Evolutionary conservation across 2,113 vertebrate species (phyloP).

Genomic region (Syngnathus scovelli): DNA sequence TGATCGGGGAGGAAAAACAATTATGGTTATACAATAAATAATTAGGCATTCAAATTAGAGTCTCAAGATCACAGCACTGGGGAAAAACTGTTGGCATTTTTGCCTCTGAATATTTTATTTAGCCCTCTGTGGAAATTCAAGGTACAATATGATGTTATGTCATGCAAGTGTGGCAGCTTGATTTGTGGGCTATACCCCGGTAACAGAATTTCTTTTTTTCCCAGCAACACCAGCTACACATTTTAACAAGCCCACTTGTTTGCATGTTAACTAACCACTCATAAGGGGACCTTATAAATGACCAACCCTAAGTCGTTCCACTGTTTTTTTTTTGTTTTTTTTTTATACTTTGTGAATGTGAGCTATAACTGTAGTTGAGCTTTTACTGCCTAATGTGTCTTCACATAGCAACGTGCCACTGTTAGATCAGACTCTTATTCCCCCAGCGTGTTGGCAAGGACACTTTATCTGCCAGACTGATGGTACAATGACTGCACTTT

Average conservation of each 20-base stretch:
- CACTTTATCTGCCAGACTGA: neutral
- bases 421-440: constrained; percentile 11
- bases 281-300: constrained; percentile 30
- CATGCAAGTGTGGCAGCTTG: constrained; percentile 10
- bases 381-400: constrained; percentile 10
- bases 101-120: constrained; percentile 28
- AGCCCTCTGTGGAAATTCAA: constrained; percentile 25
- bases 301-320: constrained; percentile 1
- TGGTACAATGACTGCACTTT: constrained; percentile 2
- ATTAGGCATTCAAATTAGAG: constrained; percentile 38
- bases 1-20: constrained; percentile 29
- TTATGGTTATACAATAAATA: constrained; percentile 26
- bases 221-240: constrained; percentile 7
- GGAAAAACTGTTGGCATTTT: constrained; percentile 24
- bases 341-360: constrained; percentile 24
- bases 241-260: constrained; percentile 27
- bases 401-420: constrained; percentile 4
- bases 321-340: constrained; percentile 16
- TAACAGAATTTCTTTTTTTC: constrained; percentile 14
- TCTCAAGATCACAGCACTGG: constrained; percentile 25
- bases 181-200: constrained; percentile 27
- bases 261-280: constrained; percentile 17
- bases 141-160: constrained; percentile 8
- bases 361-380: neutral
- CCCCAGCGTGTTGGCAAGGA: constrained; percentile 5